Evolutionary conservation across 2,113 vertebrate species (phyloP).

Genomic region (Platichthys flesus): DNA sequence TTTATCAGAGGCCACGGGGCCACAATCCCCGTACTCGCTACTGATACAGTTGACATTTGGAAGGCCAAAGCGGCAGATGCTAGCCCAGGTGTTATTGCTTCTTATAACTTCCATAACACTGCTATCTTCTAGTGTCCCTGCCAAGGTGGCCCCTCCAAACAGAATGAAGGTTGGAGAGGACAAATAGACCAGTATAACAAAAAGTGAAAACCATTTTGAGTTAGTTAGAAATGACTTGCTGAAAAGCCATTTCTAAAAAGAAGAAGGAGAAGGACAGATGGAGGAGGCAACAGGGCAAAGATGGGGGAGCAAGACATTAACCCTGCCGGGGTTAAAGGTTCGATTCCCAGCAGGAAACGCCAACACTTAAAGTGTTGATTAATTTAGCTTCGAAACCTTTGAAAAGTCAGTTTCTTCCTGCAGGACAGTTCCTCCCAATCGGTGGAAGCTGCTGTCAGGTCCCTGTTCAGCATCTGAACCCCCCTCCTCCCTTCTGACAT

Average conservation of each 20-base stretch:
- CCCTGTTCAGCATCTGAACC: background rate
- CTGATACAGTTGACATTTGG: slow-evolving; percentile 17
- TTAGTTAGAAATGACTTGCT: background rate
- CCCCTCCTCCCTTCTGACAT: background rate
- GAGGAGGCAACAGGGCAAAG: slow-evolving; percentile 8
- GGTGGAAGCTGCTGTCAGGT: too few relatives aligned
- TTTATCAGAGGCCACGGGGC: slow-evolving; percentile 38
- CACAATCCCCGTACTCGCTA: background rate
- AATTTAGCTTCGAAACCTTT: slow-evolving; percentile 29
- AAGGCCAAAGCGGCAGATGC: slow-evolving; percentile 58
- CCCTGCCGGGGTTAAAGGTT: slow-evolving; percentile 21
- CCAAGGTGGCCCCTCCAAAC: slow-evolving; percentile 37
- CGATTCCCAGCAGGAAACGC: slow-evolving; percentile 11
- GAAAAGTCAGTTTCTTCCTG: background rate
- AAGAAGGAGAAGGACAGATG: slow-evolving; percentile 25
- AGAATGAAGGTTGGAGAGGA: background rate
- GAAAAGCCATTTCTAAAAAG: background rate
- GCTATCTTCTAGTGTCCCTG: slow-evolving; percentile 14
- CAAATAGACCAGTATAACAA: background rate
- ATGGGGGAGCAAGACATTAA: slow-evolving; percentile 1
- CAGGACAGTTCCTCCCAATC: background rate
- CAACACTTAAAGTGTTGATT: slow-evolving; percentile 10
- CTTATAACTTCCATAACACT: slow-evolving; percentile 45
- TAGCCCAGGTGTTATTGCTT: slow-evolving; percentile 52
- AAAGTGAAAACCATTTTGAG: background rate